Conservation (phyloP, 2,888 invertebrate genomes). For the Tuta absoluta region DNA sequence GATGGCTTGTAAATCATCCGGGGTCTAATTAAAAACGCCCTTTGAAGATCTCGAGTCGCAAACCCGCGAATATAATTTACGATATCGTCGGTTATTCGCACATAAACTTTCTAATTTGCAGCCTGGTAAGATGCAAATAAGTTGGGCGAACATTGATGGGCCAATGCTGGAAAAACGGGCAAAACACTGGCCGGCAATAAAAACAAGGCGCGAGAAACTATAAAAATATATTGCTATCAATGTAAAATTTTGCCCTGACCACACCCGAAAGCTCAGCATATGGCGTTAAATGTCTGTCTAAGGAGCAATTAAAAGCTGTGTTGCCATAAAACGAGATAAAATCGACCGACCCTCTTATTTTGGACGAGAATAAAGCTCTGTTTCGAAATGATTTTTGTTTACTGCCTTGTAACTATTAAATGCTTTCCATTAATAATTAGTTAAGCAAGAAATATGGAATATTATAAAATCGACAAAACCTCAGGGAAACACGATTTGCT, state of each 20-base stretch:
- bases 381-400: not conserved
- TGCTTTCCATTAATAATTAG: not conserved
- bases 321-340: slow-evolving; percentile 71
- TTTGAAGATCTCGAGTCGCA: slow-evolving; percentile 58
- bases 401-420: slow-evolving; percentile 3
- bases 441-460: slow-evolving; percentile 2
- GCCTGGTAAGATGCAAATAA: slow-evolving; percentile 58
- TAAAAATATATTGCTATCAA: slow-evolving; percentile 73
- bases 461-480: not conserved
- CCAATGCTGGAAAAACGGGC: not conserved
- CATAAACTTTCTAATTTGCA: slow-evolving; percentile 79
- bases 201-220: slow-evolving; percentile 72
- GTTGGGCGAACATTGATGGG: slow-evolving; percentile 44
- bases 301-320: slow-evolving; percentile 77
- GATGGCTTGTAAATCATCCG: slow-evolving; percentile 72
- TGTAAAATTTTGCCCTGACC: slow-evolving; percentile 68
- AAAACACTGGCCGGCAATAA: slow-evolving; percentile 41
- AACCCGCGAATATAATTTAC: slow-evolving; percentile 74
- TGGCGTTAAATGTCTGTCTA: slow-evolving; percentile 75
- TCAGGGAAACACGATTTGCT: slow-evolving; percentile 9
- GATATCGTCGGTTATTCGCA: slow-evolving; percentile 64
- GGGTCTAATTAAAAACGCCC: slow-evolving; percentile 71
- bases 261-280: slow-evolving; percentile 67
- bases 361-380: slow-evolving; percentile 48
- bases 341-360: slow-evolving; percentile 54